phyloP scores from a whole-genome alignment of 2,113 vertebrate genomes.

The Spilogale gracilis region DNA sequence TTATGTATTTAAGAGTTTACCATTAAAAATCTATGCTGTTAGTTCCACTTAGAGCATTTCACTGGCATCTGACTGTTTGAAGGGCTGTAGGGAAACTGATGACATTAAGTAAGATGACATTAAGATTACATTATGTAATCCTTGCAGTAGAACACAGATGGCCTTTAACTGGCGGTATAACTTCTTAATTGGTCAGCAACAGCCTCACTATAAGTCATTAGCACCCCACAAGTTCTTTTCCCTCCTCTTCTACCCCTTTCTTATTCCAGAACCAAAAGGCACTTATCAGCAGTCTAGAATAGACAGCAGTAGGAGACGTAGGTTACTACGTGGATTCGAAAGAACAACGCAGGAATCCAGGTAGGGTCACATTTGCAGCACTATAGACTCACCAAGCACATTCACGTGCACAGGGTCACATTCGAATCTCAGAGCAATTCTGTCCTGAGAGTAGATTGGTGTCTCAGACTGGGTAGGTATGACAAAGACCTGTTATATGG shows the following conservation, averaged over 20 bases:
- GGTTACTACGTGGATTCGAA: background rate
- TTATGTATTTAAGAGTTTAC: conserved; percentile 7
- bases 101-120: conserved; percentile 54
- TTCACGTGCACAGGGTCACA: background rate
- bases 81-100: conserved; percentile 49
- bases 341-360: background rate
- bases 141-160: background rate
- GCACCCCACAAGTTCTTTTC: background rate
- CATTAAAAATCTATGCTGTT: conserved; percentile 52
- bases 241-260: background rate
- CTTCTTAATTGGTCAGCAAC: conserved; percentile 45
- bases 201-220: conserved; percentile 28
- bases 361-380: background rate
- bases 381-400: background rate
- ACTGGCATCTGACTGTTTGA: conserved; percentile 45
- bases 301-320: background rate
- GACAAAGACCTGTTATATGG: background rate
- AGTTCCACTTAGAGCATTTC: conserved; percentile 33
- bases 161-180: conserved; percentile 55
- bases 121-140: background rate
- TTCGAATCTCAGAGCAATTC: background rate
- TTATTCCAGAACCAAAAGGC: background rate
- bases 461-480: background rate
- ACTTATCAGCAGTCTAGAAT: background rate
- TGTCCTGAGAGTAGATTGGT: background rate